Evolutionary conservation across 2,113 vertebrate species (phyloP).

Genomic region (Phylloscopus trochilus): DNA sequence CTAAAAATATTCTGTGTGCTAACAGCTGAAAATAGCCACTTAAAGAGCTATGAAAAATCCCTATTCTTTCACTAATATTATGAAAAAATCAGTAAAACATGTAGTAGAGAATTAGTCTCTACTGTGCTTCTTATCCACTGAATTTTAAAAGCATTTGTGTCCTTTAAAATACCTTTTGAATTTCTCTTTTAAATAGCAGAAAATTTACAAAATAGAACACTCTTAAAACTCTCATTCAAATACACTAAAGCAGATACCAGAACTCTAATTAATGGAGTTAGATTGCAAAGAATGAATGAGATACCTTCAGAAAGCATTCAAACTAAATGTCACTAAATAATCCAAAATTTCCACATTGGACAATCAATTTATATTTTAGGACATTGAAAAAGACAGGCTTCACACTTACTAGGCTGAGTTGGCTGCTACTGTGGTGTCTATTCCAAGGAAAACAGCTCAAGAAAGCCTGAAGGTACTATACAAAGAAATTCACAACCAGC

Average conservation of each 20-base stretch:
- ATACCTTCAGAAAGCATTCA: slow-evolving; percentile 33
- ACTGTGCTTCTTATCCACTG: neutral
- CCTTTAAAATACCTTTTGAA: neutral
- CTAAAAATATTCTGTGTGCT: slow-evolving; percentile 16
- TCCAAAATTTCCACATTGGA: neutral
- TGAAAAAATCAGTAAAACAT: neutral
- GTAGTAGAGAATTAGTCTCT: neutral
- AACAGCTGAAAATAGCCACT: neutral
- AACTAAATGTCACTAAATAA: slow-evolving; percentile 24
- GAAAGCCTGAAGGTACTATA: neutral
- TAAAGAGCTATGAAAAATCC: slow-evolving; percentile 1
- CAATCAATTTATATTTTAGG: neutral
- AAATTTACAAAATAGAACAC: neutral
- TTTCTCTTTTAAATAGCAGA: neutral
- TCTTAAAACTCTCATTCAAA: neutral
- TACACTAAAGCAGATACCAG: slow-evolving; percentile 16
- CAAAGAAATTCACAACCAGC: neutral
- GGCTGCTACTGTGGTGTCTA: neutral
- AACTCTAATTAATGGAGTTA: slow-evolving; percentile 8
- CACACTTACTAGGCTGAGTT: neutral
- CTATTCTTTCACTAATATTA: neutral
- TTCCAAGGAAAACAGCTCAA: neutral
- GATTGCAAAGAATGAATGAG: neutral
- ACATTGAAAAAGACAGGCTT: neutral
- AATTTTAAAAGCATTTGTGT: neutral